phyloP scores from a whole-genome alignment of 2,888 invertebrate species.

The Diogma glabrata region DNA sequence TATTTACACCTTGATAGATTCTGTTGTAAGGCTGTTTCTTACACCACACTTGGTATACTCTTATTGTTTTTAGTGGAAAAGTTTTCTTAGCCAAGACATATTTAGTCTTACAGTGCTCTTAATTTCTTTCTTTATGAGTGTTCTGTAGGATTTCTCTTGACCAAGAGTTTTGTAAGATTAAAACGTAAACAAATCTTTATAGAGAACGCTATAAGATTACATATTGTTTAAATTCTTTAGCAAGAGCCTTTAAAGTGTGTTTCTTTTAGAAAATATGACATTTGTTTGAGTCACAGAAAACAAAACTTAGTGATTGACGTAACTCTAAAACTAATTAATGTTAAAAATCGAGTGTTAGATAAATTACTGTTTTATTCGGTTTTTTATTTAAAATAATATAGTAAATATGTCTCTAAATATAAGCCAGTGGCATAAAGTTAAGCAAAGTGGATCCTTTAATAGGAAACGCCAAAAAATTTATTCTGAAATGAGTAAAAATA shows the following conservation, averaged over 20 bases:
- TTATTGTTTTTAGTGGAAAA: neutral
- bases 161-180: neutral
- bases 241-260: neutral
- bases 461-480: neutral
- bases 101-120: neutral
- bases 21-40: slow-evolving; percentile 1
- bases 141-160: neutral
- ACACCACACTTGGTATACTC: neutral
- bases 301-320: neutral
- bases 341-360: neutral
- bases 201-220: neutral
- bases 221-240: neutral
- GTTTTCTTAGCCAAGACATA: neutral
- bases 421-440: too few relatives aligned
- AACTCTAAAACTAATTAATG: too few relatives aligned
- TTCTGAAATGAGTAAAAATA: neutral
- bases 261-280: too few relatives aligned
- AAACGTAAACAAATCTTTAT: neutral
- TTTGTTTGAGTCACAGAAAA: too few relatives aligned
- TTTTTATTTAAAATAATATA: neutral
- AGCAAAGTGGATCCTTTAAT: neutral
- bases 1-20: neutral
- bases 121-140: neutral
- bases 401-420: too few relatives aligned
- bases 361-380: neutral